A percentile compares a stretch with the other conserved stretches of the same genome.
Evolutionary conservation across 2,113 vertebrate species (phyloP).

Genomic region (Calidris pygmaea): DNA sequence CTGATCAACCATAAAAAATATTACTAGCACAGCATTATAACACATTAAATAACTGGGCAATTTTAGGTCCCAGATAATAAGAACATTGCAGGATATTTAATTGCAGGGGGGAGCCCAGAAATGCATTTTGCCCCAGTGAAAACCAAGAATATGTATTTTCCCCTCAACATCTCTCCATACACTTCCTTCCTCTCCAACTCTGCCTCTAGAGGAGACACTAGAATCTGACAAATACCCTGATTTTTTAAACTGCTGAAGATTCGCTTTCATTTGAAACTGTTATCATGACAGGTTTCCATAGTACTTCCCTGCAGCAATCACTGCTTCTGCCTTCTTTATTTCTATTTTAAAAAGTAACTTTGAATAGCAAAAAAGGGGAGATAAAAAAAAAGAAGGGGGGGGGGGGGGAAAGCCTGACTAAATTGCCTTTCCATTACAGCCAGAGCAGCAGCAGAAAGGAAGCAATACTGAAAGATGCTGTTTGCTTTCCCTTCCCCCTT

Average conservation of each 20-base stretch:
- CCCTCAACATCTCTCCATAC: not conserved
- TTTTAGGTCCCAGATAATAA: not conserved
- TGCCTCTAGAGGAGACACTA: not conserved
- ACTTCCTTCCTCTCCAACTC: not conserved
- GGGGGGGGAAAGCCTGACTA: not conserved
- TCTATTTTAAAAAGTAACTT: constrained; percentile 57
- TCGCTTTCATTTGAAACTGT: not conserved
- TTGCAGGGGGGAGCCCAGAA: not conserved
- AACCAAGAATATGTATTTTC: not conserved
- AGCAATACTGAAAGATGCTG: not conserved
- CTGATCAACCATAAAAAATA: not conserved
- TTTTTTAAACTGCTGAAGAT: constrained; percentile 29
- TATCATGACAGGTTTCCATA: constrained; percentile 54
- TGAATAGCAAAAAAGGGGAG: not conserved
- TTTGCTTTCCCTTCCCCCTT: not conserved
- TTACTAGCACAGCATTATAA: not conserved
- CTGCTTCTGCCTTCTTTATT: constrained; percentile 43
- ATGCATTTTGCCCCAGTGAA: not conserved
- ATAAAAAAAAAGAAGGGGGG: not conserved
- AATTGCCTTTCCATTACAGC: not conserved
- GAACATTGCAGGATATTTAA: not conserved
- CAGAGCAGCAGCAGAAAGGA: not conserved
- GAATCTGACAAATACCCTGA: constrained; percentile 1
- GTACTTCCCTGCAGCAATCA: constrained; percentile 29
- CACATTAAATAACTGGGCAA: not conserved